phyloP scores from a whole-genome alignment of 92 coral and sea anemone species.

The Epizoanthus ramosus region DNA sequence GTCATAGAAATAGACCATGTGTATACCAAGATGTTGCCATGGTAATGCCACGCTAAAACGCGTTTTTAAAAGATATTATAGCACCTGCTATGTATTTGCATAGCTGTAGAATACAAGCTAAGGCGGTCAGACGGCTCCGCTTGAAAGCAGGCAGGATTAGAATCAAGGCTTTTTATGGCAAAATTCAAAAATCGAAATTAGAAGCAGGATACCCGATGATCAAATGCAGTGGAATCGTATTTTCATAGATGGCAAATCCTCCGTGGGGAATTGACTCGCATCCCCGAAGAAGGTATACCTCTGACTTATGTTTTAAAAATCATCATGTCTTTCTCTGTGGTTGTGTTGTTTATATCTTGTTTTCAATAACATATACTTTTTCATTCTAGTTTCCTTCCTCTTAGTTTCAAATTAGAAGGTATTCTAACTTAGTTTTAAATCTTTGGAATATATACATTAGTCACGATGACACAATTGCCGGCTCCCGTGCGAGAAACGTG shows the following conservation, averaged over 20 bases:
- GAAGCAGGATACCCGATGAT: background rate
- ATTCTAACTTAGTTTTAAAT: background rate
- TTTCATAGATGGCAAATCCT: slow-evolving; percentile 32
- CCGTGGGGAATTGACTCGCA: slow-evolving; percentile 42
- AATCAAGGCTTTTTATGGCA: background rate
- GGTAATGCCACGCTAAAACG: slow-evolving; percentile 21
- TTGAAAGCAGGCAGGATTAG: background rate
- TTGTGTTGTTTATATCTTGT: slow-evolving; percentile 21
- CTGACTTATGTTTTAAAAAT: background rate
- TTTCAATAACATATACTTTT: slow-evolving; percentile 11
- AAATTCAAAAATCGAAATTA: background rate
- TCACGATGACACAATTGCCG: background rate
- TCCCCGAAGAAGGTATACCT: slow-evolving; percentile 35
- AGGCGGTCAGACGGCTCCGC: background rate
- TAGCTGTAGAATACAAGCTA: slow-evolving; percentile 24
- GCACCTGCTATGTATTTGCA: slow-evolving; percentile 45
- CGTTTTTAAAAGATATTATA: background rate
- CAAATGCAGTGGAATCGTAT: slow-evolving; percentile 1
- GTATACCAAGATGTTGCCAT: slow-evolving; percentile 16
- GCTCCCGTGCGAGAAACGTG: background rate
- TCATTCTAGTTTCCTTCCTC: background rate
- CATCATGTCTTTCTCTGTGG: slow-evolving; percentile 9
- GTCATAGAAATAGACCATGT: background rate
- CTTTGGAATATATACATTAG: background rate
- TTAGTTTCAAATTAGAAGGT: background rate